Base-by-base conservation (phyloP, 1,140 invertebrate genomes). In the Pachypsylla venusta region DNA sequence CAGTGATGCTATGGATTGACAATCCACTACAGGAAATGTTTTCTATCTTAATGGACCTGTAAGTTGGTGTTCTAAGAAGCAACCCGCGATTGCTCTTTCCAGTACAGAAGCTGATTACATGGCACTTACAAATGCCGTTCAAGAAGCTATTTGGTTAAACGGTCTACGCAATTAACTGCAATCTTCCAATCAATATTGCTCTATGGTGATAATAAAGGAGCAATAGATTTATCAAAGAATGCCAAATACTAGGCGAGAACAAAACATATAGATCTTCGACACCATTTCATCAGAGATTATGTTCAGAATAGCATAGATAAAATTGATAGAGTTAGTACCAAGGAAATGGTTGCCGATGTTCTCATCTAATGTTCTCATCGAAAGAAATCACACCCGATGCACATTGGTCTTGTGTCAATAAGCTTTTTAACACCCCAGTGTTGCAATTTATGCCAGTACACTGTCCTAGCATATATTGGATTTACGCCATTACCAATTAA, bases 171-270 rank as follows among this genome's bases (percentile, higher is more conserved):
- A 56, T 14, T 57, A 63, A 56, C 19, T 56, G 0, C 39, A 48
- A 25, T 22, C 14, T 25, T 24, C 14, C 16, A 56, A 53, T 24
- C 7, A 55, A 35, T 53, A 61, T 1, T 30, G 40, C 1, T 24
- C 56, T 40, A 48, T 58, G 58, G 54, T 5, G 62, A 63, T 40
- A 63, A 61, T 42, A 42, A 62, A 22, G 25, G 56, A 20, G 54
- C 62, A 12, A 70, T 75, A n/a, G 62, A 66, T 25, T 56, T 74
- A 59, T 65, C 65, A 55, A 66, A 68, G 58, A 73, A 71, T 64
- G 66, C 67, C 4, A 64, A 69, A 57, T 68, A 67, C 40, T 66
- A 70, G 53, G 61, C 58, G 25, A 39, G 66, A 53, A 68, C 63
- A 20, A 72, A 71, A 59, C 68, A 70, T 58, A 69, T 70, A 42